These are phyloP conservation scores for Laothoe populi DNA, from an alignment of 2,888 invertebrate genomes.

Conservation along the genomic window DNA sequence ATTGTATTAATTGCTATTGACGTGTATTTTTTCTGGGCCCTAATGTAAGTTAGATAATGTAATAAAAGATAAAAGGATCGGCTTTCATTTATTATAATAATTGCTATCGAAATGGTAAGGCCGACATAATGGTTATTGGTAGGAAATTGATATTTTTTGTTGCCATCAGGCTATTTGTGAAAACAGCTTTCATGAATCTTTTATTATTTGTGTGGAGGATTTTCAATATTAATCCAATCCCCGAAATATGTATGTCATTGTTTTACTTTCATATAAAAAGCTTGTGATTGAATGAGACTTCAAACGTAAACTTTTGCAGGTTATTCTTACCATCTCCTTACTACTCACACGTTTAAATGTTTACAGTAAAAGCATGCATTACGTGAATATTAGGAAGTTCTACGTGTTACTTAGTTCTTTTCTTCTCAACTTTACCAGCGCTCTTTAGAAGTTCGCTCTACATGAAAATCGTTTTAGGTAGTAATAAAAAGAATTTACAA, in stretches of 20 bases:
- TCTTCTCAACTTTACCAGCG: constrained; percentile 34
- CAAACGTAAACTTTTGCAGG: too few species aligned
- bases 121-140: constrained; percentile 10
- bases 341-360: background rate
- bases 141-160: background rate
- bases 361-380: background rate
- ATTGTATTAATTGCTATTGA: background rate
- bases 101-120: constrained; percentile 1
- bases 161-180: background rate
- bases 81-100: constrained; percentile 11
- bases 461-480: constrained; percentile 58
- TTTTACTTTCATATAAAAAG: too few species aligned
- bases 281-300: too few species aligned
- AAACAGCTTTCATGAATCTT: background rate
- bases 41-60: background rate
- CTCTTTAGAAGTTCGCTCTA: constrained; percentile 47
- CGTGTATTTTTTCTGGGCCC: background rate
- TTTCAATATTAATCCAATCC: too few species aligned
- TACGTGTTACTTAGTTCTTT: constrained; percentile 38
- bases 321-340: background rate
- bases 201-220: too few species aligned
- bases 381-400: constrained; percentile 23
- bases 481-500: constrained; percentile 30
- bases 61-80: background rate
- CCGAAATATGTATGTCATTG: too few species aligned